These are phyloP conservation scores for Asbolus verrucosus DNA, from an alignment of 1,140 invertebrate species.

Conservation along the genomic window DNA sequence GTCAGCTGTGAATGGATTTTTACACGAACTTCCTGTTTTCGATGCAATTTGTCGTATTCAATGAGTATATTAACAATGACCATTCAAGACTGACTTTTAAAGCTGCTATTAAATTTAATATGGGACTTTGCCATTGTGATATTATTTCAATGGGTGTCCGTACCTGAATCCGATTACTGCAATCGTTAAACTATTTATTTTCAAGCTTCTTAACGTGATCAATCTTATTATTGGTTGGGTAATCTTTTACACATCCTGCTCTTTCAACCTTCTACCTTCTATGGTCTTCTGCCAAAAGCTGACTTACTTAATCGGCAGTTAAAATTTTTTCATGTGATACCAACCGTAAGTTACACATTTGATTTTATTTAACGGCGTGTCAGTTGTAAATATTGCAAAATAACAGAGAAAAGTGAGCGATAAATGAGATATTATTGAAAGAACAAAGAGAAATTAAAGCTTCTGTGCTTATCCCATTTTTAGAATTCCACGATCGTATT, in stretches of 20 bases:
- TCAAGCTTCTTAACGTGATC: conserved; percentile 50
- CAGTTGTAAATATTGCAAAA: too few relatives aligned
- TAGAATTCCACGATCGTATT: too few relatives aligned
- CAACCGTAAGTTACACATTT: too few relatives aligned
- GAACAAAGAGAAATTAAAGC: too few relatives aligned
- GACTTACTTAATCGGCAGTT: conserved; percentile 43
- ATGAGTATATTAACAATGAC: conserved; percentile 62
- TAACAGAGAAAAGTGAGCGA: too few relatives aligned
- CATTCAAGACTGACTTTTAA: conserved; percentile 63
- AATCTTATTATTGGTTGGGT: conserved; percentile 49
- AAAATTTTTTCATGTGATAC: too few relatives aligned
- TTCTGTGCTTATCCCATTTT: too few relatives aligned
- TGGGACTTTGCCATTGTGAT: conserved; percentile 58
- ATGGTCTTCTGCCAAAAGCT: too few relatives aligned
- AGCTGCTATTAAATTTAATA: conserved; percentile 63
- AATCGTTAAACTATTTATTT: conserved; percentile 58
- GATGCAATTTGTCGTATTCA: conserved; percentile 64
- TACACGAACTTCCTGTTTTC: conserved; percentile 65
- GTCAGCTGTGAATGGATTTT: conserved; percentile 61
- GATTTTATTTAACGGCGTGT: too few relatives aligned
- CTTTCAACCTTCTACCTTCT: conserved; percentile 43
- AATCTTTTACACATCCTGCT: conserved; percentile 55
- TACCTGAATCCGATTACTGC: conserved; percentile 60
- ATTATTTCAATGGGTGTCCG: conserved; percentile 55
- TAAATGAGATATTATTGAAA: too few relatives aligned